Percentiles rank a stretch among this genome's conserved stretches.
Evolutionary conservation across 2,888 invertebrate species (phyloP).

Genomic region (Lamellibrachia columna): DNA sequence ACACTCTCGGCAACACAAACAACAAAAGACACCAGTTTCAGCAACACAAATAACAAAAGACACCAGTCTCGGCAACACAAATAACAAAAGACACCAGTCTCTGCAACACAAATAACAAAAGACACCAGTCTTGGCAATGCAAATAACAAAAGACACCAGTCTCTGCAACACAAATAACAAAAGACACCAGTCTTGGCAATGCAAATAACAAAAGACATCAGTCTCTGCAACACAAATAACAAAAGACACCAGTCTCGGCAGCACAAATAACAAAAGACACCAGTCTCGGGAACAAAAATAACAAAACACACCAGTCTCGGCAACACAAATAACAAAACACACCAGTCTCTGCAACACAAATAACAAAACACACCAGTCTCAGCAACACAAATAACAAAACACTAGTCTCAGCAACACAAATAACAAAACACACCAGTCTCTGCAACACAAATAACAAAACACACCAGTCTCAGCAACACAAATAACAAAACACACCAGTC

Average conservation of each 20-base stretch:
- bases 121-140: neutral
- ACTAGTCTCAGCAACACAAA: no score
- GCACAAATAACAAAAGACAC: neutral
- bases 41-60: neutral
- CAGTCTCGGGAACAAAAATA: neutral
- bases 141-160: neutral
- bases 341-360: no score
- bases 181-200: neutral
- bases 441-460: no score
- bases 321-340: neutral
- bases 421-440: no score
- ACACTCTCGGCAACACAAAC: neutral
- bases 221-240: neutral
- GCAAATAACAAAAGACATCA: neutral
- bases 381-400: no score
- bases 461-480: no score
- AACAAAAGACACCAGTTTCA: neutral
- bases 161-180: neutral
- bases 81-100: neutral
- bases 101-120: neutral
- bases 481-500: no score
- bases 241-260: neutral
- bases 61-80: neutral
- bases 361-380: no score
- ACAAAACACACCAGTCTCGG: neutral